A percentile compares a stretch with the other conserved stretches of the same genome.
Conservation (phyloP, 2,113 vertebrate species). For the Felis catus region DNA sequence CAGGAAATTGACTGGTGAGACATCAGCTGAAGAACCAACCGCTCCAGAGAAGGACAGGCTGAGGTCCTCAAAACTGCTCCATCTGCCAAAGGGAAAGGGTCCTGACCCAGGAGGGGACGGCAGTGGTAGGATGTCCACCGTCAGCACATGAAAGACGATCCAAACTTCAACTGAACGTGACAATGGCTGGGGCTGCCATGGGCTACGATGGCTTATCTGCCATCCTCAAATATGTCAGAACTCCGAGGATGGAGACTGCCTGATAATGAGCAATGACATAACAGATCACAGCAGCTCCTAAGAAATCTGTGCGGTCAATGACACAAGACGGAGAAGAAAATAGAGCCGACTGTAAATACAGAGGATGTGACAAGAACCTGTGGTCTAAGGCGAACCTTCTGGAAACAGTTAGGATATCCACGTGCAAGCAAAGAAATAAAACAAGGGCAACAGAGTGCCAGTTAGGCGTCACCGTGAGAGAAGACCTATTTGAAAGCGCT, state of each 20-base stretch:
- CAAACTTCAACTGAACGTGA: not conserved
- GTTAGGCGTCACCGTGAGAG: not conserved
- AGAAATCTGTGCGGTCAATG: slow-evolving; percentile 20
- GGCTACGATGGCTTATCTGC: not conserved
- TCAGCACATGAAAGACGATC: not conserved
- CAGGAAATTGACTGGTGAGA: not conserved
- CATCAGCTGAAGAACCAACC: not conserved
- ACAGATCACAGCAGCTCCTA: slow-evolving; percentile 36
- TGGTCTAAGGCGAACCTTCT: not conserved
- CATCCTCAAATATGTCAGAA: not conserved
- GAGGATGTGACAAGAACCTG: not conserved
- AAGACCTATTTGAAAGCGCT: not conserved
- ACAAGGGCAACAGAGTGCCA: not conserved
- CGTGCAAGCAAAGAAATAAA: not conserved
- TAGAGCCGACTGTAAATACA: not conserved
- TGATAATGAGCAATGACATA: slow-evolving; percentile 35
- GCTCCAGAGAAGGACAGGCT: not conserved
- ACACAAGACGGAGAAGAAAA: not conserved
- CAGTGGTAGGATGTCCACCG: not conserved
- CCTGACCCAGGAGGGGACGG: not conserved
- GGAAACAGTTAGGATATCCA: not conserved
- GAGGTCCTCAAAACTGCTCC: not conserved
- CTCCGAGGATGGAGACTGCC: slow-evolving; percentile 45
- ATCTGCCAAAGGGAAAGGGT: slow-evolving; percentile 16
- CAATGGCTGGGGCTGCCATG: not conserved